These are phyloP conservation scores for Cossypha polioptera DNA, from an alignment of 2,797 vertebrate species.

Conservation along the genomic window DNA sequence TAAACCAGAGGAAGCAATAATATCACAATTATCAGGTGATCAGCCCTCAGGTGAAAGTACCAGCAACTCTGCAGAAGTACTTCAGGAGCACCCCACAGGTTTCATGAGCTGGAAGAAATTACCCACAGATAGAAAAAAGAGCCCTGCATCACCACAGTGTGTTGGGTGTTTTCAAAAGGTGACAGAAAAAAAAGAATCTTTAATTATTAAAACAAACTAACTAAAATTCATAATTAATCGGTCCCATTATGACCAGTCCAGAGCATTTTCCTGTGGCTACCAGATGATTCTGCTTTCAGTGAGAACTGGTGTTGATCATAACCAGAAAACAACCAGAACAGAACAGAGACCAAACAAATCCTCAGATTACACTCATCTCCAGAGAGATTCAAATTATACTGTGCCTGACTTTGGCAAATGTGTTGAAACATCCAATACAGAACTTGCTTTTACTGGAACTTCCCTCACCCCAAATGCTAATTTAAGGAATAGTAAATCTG, in stretches of 20 bases:
- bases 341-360: neutral
- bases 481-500: neutral
- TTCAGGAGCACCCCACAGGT: neutral
- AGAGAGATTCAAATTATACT: neutral
- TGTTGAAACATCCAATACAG: neutral
- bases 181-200: neutral
- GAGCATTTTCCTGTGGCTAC: neutral
- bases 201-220: neutral
- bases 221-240: neutral
- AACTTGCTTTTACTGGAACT: neutral
- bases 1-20: neutral
- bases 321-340: neutral
- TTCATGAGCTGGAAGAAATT: neutral
- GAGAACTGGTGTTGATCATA: neutral
- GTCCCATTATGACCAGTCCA: neutral
- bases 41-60: neutral
- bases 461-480: neutral
- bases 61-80: neutral
- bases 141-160: neutral
- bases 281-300: neutral
- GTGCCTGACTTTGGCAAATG: neutral
- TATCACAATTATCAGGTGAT: neutral
- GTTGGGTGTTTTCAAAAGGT: neutral
- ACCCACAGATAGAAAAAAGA: neutral
- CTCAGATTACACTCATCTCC: neutral